Percentiles rank a stretch among this genome's conserved stretches.
Conservation (phyloP, 2,888 invertebrate species). For the Piscicola geometra region DNA sequence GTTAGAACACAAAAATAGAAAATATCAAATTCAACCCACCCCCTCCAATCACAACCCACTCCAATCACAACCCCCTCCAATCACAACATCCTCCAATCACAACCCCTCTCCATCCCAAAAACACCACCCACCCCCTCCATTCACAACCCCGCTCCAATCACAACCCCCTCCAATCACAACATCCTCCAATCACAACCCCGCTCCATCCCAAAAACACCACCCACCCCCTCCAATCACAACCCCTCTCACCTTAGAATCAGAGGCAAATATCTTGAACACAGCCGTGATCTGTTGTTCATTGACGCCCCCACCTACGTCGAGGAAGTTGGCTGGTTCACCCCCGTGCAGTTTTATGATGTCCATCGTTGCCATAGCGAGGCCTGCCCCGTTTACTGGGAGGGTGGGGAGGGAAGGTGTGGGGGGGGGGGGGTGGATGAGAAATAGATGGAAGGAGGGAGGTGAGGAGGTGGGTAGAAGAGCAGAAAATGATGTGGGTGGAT, state of each 20-base stretch:
- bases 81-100: neutral
- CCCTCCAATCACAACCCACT: neutral
- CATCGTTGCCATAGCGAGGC: slow-evolving; percentile 99
- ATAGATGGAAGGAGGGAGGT: too few species aligned
- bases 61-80: neutral
- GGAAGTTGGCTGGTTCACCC: slow-evolving; percentile 93
- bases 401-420: neutral
- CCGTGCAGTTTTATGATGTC: slow-evolving; percentile 95
- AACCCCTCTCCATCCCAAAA: neutral
- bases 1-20: too few species aligned
- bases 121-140: neutral
- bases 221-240: neutral
- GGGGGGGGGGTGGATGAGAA: neutral
- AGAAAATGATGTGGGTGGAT: too few species aligned
- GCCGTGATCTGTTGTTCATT: slow-evolving; percentile 87
- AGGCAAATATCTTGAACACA: slow-evolving; percentile 82
- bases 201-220: neutral
- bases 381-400: slow-evolving; percentile 87
- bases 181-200: too few species aligned
- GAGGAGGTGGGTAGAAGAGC: too few species aligned
- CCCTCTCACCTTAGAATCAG: slow-evolving; percentile 60
- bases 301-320: slow-evolving; percentile 94
- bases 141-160: too few species aligned
- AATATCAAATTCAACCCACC: too few species aligned
- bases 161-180: too few species aligned